Conservation (phyloP, 2,797 vertebrate species). For the Sebastes flavidus region DNA sequence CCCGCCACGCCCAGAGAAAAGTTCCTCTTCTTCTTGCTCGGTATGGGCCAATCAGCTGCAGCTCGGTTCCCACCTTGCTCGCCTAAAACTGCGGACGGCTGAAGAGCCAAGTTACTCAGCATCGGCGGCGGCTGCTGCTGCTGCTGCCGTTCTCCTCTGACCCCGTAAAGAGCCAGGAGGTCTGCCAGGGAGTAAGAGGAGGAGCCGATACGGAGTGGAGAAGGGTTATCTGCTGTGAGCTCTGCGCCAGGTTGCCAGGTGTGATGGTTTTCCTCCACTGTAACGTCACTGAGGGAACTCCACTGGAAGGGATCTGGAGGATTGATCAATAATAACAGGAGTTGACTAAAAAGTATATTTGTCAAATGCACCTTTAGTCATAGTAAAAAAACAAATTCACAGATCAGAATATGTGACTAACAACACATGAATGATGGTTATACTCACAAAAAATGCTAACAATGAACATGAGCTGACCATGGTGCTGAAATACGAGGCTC, state of each 20-base stretch:
- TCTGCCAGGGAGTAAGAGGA: conserved; percentile 66
- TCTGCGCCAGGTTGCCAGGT: conserved; percentile 27
- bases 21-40: conserved; percentile 82
- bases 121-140: background rate
- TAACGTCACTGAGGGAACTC: conserved; percentile 37
- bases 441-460: background rate
- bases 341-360: no score
- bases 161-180: conserved; percentile 60
- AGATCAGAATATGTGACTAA: background rate
- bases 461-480: conserved; percentile 7
- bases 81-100: background rate
- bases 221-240: conserved; percentile 3
- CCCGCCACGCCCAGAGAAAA: conserved; percentile 78
- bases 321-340: background rate
- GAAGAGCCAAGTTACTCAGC: background rate
- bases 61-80: conserved; percentile 15
- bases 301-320: conserved; percentile 60
- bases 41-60: conserved; percentile 48
- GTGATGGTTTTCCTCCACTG: conserved; percentile 25
- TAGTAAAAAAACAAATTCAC: background rate
- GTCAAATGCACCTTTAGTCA: rapidly evolving
- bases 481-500: conserved; percentile 21
- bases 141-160: conserved; percentile 5
- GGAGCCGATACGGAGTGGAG: conserved; percentile 16
- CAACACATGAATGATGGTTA: background rate